Percentiles rank a stretch among this genome's conserved stretches.
Conservation (phyloP, 2,113 vertebrate genomes). For the Rousettus leschenaultii region DNA sequence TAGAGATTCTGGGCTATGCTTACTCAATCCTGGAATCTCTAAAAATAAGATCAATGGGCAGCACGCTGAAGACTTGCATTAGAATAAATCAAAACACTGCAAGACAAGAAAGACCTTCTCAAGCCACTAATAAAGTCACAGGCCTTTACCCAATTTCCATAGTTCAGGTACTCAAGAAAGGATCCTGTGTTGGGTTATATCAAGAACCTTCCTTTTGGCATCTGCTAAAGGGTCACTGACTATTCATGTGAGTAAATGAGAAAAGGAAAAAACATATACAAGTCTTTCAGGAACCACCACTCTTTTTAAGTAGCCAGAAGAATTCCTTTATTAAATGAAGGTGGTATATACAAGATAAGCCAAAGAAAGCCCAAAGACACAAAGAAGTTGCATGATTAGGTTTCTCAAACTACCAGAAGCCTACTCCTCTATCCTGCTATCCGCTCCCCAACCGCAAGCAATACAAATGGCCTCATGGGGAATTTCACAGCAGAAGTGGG, state of each 20-base stretch:
- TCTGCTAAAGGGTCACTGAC: background rate
- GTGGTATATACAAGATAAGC: background rate
- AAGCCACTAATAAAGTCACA: background rate
- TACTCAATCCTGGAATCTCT: background rate
- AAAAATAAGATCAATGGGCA: background rate
- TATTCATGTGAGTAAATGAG: background rate
- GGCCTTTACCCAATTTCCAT: background rate
- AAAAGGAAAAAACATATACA: background rate
- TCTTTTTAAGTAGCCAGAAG: background rate
- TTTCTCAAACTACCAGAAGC: background rate
- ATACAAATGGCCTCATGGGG: background rate
- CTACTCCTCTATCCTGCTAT: background rate
- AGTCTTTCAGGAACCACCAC: background rate
- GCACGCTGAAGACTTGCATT: background rate
- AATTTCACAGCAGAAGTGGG: background rate
- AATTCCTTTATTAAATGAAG: background rate
- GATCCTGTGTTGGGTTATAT: background rate
- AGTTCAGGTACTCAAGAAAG: background rate
- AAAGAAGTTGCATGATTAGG: background rate
- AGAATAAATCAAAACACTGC: background rate
- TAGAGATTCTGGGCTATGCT: background rate
- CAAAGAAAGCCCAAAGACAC: background rate
- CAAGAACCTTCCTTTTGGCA: background rate
- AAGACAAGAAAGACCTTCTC: background rate
- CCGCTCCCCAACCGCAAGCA: background rate